phyloP scores from a whole-genome alignment of 2,797 vertebrate genomes.

The Myripristis jacobus region DNA sequence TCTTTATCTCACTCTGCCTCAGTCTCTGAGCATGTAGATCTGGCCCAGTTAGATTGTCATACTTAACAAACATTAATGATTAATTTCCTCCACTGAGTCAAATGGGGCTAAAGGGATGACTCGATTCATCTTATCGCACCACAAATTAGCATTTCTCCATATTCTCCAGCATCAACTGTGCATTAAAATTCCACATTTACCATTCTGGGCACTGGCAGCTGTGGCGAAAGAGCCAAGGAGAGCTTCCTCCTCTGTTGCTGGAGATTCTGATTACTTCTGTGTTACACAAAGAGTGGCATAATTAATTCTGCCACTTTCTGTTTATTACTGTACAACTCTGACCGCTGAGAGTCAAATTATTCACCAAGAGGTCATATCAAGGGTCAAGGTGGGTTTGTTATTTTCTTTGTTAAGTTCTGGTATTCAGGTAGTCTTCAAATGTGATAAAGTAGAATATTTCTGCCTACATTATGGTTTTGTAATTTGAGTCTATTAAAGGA shows the following conservation, averaged over 20 bases:
- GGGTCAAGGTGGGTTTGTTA: constrained; percentile 76
- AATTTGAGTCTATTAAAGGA: constrained; percentile 53
- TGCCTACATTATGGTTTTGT: constrained; percentile 47
- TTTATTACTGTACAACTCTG: constrained; percentile 63
- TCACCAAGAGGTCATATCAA: constrained; percentile 64
- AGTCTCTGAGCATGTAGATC: constrained; percentile 88
- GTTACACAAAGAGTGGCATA: constrained; percentile 76
- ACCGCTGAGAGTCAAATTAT: constrained; percentile 71
- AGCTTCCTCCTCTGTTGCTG: constrained; percentile 73
- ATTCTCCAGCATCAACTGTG: constrained; percentile 84
- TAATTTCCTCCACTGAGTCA: constrained; percentile 89
- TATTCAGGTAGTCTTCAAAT: constrained; percentile 42
- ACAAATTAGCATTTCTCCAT: constrained; percentile 88
- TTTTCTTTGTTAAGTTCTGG: constrained; percentile 50
- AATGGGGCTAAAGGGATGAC: constrained; percentile 88
- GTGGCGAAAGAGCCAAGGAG: constrained; percentile 77
- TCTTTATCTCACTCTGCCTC: constrained; percentile 85
- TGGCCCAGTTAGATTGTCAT: constrained; percentile 89
- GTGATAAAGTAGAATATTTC: constrained; percentile 50
- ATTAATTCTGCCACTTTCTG: constrained; percentile 82
- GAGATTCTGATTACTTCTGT: constrained; percentile 79
- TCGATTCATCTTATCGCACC: constrained; percentile 87
- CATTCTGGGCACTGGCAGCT: constrained; percentile 81
- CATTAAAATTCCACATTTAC: constrained; percentile 84
- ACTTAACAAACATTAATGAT: constrained; percentile 91